Evolutionary conservation across 2,113 vertebrate genomes (phyloP).

Genomic region (Pollachius pollachius): DNA sequence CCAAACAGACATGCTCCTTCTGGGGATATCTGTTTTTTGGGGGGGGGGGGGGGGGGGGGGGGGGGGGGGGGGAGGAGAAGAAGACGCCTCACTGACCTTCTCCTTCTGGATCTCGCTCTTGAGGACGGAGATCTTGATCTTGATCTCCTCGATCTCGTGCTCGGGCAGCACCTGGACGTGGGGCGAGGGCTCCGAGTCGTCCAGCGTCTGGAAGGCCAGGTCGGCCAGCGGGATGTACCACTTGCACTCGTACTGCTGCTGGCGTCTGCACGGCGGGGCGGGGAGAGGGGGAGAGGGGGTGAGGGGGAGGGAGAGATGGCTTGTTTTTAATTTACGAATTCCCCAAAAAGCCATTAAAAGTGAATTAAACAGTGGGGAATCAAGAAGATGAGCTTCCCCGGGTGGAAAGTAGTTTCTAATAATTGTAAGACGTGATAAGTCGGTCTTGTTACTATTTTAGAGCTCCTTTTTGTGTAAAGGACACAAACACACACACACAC

Average conservation of each 20-base stretch:
- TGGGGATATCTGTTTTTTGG: too few relatives aligned
- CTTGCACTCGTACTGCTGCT: conserved; percentile 98
- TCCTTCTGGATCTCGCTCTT: conserved; percentile 98
- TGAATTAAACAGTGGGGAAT: too few relatives aligned
- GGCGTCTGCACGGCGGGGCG: conserved; percentile 73
- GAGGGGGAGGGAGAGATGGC: neutral
- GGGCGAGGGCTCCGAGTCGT: conserved; percentile 87
- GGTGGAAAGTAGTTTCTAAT: too few relatives aligned
- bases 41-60: too few relatives aligned
- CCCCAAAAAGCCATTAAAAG: too few relatives aligned
- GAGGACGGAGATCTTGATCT: conserved; percentile 94
- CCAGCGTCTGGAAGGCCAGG: conserved; percentile 88
- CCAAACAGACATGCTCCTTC: too few relatives aligned
- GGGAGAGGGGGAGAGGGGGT: neutral
- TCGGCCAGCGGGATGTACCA: conserved; percentile 97
- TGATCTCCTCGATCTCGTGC: conserved; percentile 97
- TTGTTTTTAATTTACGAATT: too few relatives aligned
- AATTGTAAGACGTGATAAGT: too few relatives aligned
- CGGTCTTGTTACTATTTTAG: too few relatives aligned
- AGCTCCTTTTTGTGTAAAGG: too few relatives aligned
- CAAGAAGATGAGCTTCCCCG: too few relatives aligned
- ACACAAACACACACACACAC: neutral
- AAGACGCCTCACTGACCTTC: conserved; percentile 71
- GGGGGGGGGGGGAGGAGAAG: neutral
- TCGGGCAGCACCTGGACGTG: conserved; percentile 91